Conservation (phyloP, 2,888 invertebrate species). For the Tipula unca region DNA sequence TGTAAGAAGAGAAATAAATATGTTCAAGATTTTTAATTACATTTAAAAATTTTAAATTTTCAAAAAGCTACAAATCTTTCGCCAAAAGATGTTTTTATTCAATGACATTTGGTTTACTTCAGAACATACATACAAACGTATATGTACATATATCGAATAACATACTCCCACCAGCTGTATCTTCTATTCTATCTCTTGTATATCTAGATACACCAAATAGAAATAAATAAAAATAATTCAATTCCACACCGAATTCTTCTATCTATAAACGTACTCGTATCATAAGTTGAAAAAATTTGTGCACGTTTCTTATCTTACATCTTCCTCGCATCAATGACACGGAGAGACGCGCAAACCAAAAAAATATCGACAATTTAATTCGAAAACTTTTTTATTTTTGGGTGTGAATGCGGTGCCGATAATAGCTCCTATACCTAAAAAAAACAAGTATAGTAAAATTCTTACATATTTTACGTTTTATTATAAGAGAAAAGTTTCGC, state of each 20-base stretch:
- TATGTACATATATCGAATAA: not conserved
- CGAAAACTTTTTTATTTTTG: not conserved
- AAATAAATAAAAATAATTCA: not conserved
- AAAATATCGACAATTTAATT: not conserved
- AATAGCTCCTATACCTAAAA: not conserved
- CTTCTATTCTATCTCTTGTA: too few species aligned
- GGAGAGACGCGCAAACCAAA: not conserved
- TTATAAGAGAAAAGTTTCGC: not conserved
- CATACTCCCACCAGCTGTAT: not conserved
- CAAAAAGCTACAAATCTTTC: too few species aligned
- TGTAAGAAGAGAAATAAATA: not conserved
- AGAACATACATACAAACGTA: not conserved
- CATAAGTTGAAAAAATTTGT: not conserved
- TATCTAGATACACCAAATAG: not conserved
- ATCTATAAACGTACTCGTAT: not conserved
- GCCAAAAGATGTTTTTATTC: not conserved
- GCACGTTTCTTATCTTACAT: not conserved
- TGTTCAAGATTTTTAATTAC: not conserved
- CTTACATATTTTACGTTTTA: not conserved
- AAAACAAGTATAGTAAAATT: not conserved
- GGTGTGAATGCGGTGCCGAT: not conserved
- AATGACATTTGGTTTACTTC: not conserved
- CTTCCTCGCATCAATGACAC: not conserved
- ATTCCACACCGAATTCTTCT: not conserved
- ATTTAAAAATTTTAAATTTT: not conserved